Conservation (phyloP, 1,140 invertebrate genomes). For the Bombus fervidus region DNA sequence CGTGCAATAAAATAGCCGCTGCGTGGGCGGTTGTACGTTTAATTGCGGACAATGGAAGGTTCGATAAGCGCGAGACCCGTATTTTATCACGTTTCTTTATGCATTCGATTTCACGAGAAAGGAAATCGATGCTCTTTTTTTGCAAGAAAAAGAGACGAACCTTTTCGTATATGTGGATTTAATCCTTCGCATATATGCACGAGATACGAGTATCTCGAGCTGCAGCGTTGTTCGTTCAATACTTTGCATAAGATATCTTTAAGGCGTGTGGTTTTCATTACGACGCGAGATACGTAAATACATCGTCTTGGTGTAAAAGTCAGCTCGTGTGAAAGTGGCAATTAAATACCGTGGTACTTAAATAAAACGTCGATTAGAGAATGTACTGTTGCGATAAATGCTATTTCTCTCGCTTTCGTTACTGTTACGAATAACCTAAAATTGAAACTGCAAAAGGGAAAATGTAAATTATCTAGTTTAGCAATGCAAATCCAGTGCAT, state of each 20-base stretch:
- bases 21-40: slow-evolving; percentile 13
- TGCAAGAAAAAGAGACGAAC: neutral
- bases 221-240: neutral
- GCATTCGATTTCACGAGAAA: no score
- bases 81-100: neutral
- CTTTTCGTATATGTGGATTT: neutral
- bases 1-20: neutral
- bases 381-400: neutral
- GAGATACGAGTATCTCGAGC: neutral
- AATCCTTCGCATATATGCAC: neutral
- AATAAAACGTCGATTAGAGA: neutral
- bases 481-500: neutral
- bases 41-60: neutral
- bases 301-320: no score
- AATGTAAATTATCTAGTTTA: neutral
- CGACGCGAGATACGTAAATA: neutral
- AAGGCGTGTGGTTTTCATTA: neutral
- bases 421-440: neutral
- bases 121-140: neutral
- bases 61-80: neutral
- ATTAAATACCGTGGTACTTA: neutral
- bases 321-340: neutral
- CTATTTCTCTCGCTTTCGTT: neutral
- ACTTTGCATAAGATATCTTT: neutral
- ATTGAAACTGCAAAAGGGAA: neutral